Percentiles rank a stretch among this genome's conserved stretches.
phyloP scores from a whole-genome alignment of 2,888 invertebrate species.

The Melipona beecheii region DNA sequence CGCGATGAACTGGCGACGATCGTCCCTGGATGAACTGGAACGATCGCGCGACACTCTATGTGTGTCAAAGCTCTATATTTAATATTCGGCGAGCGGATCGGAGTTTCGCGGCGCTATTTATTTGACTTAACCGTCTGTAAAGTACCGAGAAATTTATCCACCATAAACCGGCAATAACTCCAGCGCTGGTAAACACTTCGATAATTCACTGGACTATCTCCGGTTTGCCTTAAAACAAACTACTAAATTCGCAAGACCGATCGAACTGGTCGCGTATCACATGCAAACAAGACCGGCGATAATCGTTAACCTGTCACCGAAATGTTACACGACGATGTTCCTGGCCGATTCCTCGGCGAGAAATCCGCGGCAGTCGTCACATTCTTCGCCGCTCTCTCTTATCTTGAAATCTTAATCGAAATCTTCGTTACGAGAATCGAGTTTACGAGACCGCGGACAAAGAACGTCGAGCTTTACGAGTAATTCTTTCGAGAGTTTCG shows the following conservation, averaged over 20 bases:
- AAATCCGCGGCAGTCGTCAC: not conserved
- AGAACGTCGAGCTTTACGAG: no score
- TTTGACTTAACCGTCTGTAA: conserved; percentile 52
- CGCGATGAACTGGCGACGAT: not conserved
- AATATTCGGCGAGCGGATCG: conserved; percentile 33
- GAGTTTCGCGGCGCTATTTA: conserved; percentile 42
- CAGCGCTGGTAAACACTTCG: conserved; percentile 32
- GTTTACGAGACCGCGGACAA: no score
- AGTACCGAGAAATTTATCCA: conserved; percentile 45
- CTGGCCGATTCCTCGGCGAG: not conserved
- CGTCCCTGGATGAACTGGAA: conserved; percentile 5
- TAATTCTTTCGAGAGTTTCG: no score
- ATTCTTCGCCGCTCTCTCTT: not conserved
- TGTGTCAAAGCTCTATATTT: conserved; percentile 60
- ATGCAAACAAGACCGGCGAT: not conserved
- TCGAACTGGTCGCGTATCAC: conserved; percentile 13
- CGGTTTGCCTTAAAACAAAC: conserved; percentile 39
- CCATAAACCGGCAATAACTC: conserved; percentile 51
- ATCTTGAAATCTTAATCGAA: no score
- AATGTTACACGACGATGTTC: not conserved
- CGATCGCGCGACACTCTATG: conserved; percentile 49
- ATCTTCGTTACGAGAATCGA: no score
- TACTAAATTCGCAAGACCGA: conserved; percentile 28
- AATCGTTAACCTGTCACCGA: conserved; percentile 12
- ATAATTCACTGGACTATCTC: conserved; percentile 31